Conservation (phyloP, 2,888 invertebrate genomes). For the Cloeon dipterum region DNA sequence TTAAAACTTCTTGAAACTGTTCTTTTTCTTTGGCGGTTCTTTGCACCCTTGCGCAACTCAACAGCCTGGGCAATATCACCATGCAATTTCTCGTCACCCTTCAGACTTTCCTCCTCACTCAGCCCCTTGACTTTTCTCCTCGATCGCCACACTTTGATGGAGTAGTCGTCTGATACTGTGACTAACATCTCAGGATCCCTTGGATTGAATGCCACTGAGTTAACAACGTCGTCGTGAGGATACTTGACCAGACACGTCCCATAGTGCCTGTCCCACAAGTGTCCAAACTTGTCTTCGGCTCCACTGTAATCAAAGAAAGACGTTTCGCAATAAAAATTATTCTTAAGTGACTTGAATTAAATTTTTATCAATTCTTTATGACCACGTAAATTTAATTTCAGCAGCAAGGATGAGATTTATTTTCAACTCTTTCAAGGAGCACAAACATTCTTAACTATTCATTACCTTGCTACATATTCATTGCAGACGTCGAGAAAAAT, state of each 20-base stretch:
- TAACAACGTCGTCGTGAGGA: conserved; percentile 58
- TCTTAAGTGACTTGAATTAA: not conserved
- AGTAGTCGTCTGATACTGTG: conserved; percentile 59
- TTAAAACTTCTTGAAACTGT: no score
- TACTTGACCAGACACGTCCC: conserved; percentile 50
- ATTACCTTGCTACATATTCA: conserved; percentile 58
- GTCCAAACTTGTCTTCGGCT: conserved; percentile 61
- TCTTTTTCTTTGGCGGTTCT: no score
- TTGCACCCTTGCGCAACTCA: no score
- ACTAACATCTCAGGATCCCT: conserved; percentile 56
- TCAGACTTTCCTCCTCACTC: no score
- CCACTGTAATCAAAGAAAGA: conserved; percentile 29
- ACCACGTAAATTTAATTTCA: conserved; percentile 3
- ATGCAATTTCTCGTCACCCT: no score
- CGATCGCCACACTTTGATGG: conserved; percentile 18
- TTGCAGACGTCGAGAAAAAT: conserved; percentile 65
- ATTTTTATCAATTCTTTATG: not conserved
- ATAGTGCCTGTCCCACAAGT: conserved; percentile 68
- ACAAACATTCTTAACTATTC: not conserved
- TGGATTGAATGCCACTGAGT: conserved; percentile 68
- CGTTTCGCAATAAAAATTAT: not conserved
- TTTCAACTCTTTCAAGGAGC: not conserved
- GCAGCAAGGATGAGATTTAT: no score
- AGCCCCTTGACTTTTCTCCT: not conserved
- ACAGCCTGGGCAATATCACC: no score